A percentile compares a stretch with the other conserved stretches of the same genome.
These are phyloP conservation scores for Solenopsis fugax DNA, from an alignment of 1,140 invertebrate species.

Conservation along the genomic window DNA sequence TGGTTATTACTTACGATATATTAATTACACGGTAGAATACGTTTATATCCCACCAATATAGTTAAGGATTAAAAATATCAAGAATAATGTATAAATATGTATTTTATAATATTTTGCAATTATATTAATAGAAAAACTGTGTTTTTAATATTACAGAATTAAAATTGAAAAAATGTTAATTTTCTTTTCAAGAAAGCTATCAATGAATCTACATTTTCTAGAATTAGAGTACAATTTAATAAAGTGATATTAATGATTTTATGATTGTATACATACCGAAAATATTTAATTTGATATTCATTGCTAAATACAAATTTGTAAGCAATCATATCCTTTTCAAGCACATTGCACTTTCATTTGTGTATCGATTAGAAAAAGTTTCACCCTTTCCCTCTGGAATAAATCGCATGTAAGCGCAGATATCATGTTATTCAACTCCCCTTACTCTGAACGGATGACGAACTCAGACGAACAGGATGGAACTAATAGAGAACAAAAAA, in stretches of 20 bases:
- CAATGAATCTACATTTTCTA: not conserved
- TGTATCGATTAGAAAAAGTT: constrained; percentile 35
- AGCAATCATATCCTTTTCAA: not conserved
- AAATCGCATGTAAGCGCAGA: not conserved
- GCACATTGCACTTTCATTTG: not conserved
- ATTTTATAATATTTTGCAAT: not conserved
- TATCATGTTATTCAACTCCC: not conserved
- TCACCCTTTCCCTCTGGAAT: constrained; percentile 3
- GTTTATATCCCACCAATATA: no score
- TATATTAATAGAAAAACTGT: not conserved
- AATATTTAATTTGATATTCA: not conserved
- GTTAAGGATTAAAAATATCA: no score
- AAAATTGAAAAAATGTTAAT: not conserved
- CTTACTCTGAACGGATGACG: not conserved
- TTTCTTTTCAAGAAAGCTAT: not conserved
- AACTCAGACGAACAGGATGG: not conserved
- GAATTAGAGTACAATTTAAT: not conserved
- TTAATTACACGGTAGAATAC: no score
- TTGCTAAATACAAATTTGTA: not conserved
- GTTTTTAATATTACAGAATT: not conserved
- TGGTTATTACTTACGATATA: constrained; percentile 68
- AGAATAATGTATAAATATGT: no score
- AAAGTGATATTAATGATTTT: not conserved
- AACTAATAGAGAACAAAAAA: constrained; percentile 2
- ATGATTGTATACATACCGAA: constrained; percentile 2